phyloP scores from a whole-genome alignment of 2,888 invertebrate species.

The Epirrita christyi region DNA sequence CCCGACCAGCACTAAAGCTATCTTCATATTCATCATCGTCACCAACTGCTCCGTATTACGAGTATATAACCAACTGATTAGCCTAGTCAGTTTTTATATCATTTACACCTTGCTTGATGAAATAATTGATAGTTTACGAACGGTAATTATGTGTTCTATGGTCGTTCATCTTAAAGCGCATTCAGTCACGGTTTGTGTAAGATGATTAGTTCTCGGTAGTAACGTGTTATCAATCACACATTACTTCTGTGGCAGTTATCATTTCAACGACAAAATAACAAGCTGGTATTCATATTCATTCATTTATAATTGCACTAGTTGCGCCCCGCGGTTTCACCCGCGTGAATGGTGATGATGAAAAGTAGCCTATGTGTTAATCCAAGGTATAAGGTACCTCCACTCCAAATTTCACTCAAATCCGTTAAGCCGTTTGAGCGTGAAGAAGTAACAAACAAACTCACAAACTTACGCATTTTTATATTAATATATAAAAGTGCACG shows the following conservation, averaged over 20 bases:
- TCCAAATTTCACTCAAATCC: no score
- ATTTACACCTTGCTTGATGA: conserved; percentile 16
- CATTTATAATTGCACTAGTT: no score
- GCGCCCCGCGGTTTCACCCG: no score
- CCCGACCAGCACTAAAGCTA: conserved; percentile 22
- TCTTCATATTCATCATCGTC: conserved; percentile 21
- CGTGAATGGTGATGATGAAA: no score
- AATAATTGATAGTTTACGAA: conserved; percentile 15
- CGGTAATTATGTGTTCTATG: conserved; percentile 11
- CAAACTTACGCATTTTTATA: no score
- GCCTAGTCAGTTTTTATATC: conserved; percentile 24
- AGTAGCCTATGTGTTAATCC: no score
- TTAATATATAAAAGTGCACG: no score
- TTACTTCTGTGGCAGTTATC: not conserved
- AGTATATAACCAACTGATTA: conserved; percentile 3
- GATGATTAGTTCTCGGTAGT: conserved; percentile 16
- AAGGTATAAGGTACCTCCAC: no score
- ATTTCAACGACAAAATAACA: not conserved
- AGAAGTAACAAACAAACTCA: no score
- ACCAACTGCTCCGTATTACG: not conserved
- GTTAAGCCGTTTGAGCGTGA: no score
- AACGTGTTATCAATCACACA: no score
- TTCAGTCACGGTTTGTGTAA: conserved; percentile 13
- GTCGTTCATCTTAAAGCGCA: conserved; percentile 16
- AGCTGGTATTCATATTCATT: no score